These are phyloP conservation scores for Atta colombica DNA, from an alignment of 1,140 invertebrate genomes.

Conservation along the genomic window DNA sequence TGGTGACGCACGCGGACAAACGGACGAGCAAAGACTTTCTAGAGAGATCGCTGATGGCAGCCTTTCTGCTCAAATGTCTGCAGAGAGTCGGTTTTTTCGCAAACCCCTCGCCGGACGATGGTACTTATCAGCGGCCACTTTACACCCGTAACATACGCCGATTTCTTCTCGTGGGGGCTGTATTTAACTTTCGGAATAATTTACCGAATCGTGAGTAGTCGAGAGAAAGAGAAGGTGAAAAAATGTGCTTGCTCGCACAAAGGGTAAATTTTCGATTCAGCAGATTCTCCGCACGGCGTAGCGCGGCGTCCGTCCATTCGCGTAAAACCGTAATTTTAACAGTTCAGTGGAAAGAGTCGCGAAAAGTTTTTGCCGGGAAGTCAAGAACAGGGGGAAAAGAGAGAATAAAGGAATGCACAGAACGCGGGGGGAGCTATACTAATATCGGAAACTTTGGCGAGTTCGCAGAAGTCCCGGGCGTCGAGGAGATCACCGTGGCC, in stretches of 20 bases:
- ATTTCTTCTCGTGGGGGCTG: neutral
- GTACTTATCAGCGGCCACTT: constrained; percentile 54
- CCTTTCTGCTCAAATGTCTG: constrained; percentile 92
- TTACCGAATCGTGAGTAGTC: neutral
- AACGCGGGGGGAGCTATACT: constrained; percentile 1
- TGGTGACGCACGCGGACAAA: constrained; percentile 90
- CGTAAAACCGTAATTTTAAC: constrained; percentile 42
- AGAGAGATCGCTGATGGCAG: constrained; percentile 92
- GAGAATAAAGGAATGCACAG: constrained; percentile 12
- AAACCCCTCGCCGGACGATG: constrained; percentile 58
- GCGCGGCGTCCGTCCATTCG: neutral
- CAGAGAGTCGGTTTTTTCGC: constrained; percentile 89
- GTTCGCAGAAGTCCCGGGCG: constrained; percentile 68
- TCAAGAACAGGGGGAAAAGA: neutral
- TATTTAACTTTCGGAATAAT: constrained; percentile 49
- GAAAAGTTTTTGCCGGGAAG: constrained; percentile 44
- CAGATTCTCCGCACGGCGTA: constrained; percentile 1
- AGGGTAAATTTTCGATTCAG: constrained; percentile 38
- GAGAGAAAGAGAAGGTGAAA: neutral
- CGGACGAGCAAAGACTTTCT: constrained; percentile 91
- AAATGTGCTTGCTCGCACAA: constrained; percentile 35
- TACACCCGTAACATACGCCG: neutral
- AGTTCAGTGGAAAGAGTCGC: constrained; percentile 41
- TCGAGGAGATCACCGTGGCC: constrained; percentile 87
- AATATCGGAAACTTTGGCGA: constrained; percentile 54